A percentile compares a stretch with the other conserved stretches of the same genome.
phyloP scores from a whole-genome alignment of 2,113 vertebrate species.

The Athene noctua region DNA sequence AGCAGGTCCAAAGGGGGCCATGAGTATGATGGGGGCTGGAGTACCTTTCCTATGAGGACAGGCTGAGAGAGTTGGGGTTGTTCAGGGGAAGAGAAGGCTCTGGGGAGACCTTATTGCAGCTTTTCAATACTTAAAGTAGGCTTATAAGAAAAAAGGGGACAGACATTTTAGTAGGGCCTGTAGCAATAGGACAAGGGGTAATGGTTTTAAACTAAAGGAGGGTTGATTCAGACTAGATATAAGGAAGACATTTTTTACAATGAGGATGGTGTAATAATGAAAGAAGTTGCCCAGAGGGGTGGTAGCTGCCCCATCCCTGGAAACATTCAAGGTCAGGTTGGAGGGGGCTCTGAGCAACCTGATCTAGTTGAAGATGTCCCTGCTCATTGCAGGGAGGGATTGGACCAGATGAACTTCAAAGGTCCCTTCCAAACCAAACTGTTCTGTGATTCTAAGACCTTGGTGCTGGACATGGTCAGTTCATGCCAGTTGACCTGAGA shows the following conservation, averaged over 20 bases:
- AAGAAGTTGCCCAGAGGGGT: background rate
- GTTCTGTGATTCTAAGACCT: background rate
- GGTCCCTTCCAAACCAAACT: background rate
- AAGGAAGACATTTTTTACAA: background rate
- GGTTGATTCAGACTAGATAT: background rate
- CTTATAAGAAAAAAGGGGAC: background rate
- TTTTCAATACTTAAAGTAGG: background rate
- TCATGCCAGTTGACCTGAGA: background rate
- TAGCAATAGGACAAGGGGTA: background rate
- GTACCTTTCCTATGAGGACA: fast-evolving
- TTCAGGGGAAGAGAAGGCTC: background rate
- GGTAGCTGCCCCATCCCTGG: background rate
- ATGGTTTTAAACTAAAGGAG: background rate
- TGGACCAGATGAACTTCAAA: background rate
- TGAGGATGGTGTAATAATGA: background rate
- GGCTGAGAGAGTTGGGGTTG: background rate
- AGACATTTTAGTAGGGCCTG: background rate
- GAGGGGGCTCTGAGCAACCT: background rate
- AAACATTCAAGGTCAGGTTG: background rate
- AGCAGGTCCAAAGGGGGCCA: background rate
- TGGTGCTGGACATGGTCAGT: background rate
- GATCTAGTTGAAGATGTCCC: background rate
- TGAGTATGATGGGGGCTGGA: background rate
- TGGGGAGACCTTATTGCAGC: background rate
- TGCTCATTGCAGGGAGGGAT: background rate